phyloP scores from a whole-genome alignment of 2,113 vertebrate genomes.

The Dasypus novemcinctus region DNA sequence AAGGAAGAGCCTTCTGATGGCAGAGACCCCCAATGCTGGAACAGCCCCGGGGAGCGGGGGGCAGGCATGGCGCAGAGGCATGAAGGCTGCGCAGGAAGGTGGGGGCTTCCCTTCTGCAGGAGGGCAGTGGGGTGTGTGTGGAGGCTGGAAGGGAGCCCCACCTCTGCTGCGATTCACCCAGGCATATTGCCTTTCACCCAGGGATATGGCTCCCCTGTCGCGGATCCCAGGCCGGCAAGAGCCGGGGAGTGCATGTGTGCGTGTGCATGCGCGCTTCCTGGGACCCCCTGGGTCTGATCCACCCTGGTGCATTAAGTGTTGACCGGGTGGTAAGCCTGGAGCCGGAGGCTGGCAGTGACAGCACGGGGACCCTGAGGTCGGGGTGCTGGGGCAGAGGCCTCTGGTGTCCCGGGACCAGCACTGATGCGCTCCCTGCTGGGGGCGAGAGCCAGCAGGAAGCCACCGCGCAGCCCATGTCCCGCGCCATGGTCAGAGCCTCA shows the following conservation, averaged over 20 bases:
- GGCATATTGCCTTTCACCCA: background rate
- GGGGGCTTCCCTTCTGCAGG: background rate
- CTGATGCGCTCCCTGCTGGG: background rate
- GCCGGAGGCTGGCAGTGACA: background rate
- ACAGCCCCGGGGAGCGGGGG: background rate
- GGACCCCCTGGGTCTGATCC: fast-evolving
- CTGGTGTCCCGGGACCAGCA: background rate
- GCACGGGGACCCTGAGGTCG: fast-evolving
- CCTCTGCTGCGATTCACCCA: background rate
- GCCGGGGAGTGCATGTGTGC: no score
- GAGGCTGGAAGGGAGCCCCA: background rate
- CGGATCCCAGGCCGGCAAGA: background rate
- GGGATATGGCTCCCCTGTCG: background rate
- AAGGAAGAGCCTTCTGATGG: background rate
- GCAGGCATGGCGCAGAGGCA: background rate
- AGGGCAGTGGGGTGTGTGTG: background rate
- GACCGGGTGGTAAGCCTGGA: background rate
- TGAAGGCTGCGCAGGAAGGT: background rate
- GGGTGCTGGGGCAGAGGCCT: background rate
- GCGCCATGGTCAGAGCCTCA: fast-evolving
- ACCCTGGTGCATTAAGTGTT: background rate
- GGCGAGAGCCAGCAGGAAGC: background rate
- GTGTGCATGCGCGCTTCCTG: background rate
- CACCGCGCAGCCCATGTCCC: fast-evolving
- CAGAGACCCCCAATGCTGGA: background rate